A percentile compares a stretch with the other conserved stretches of the same genome.
These are phyloP conservation scores for Trachymyrmex septentrionalis DNA, from an alignment of 1,140 invertebrate species.

Conservation along the genomic window DNA sequence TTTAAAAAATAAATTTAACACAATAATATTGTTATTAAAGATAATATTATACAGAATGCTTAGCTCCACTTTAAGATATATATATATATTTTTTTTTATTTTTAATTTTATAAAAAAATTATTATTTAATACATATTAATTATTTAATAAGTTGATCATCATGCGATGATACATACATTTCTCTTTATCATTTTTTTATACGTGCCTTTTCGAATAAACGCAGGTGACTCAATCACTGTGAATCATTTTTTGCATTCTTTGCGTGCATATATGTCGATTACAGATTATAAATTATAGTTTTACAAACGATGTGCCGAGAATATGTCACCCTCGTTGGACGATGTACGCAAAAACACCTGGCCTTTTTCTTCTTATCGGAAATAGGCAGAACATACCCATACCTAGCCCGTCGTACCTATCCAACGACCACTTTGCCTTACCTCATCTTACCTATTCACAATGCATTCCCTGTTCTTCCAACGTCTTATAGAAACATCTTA, in stretches of 20 bases:
- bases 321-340: neutral
- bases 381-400: slow-evolving; percentile 51
- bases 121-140: neutral
- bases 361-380: slow-evolving; percentile 61
- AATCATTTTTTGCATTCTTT: slow-evolving; percentile 21
- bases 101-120: slow-evolving; percentile 5
- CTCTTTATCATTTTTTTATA: slow-evolving; percentile 1
- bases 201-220: slow-evolving; percentile 16
- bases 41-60: neutral
- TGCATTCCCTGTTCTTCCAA: slow-evolving; percentile 52
- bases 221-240: neutral
- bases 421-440: neutral
- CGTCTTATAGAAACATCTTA: neutral
- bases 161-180: slow-evolving; percentile 2
- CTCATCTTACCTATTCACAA: slow-evolving; percentile 28
- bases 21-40: neutral
- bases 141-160: neutral
- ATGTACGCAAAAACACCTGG: slow-evolving; percentile 62
- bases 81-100: too few species aligned
- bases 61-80: neutral
- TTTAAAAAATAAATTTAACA: neutral
- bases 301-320: slow-evolving; percentile 5
- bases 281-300: slow-evolving; percentile 34
- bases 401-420: slow-evolving; percentile 13
- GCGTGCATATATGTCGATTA: slow-evolving; percentile 2